A percentile compares a stretch with the other conserved stretches of the same genome.
Conservation (phyloP, 2,888 invertebrate species). For the Melanophora roralis region DNA sequence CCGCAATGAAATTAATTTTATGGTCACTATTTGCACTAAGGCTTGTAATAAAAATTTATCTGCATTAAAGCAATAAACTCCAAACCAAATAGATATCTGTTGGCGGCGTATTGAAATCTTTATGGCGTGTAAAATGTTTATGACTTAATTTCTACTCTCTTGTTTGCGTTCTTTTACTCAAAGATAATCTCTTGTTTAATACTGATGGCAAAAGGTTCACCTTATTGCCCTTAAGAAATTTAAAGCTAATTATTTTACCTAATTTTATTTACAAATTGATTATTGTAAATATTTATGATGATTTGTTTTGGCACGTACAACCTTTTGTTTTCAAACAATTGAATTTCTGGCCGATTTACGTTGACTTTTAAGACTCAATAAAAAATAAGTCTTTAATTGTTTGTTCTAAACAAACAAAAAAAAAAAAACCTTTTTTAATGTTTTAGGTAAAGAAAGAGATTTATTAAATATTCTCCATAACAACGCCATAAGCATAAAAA, state of each 20-base stretch:
- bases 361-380: background rate
- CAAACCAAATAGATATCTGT: background rate
- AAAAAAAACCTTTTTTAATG: no score
- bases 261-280: no score
- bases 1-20: background rate
- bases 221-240: no score
- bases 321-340: background rate
- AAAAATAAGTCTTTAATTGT: background rate
- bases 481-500: no score
- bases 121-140: background rate
- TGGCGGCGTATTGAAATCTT: background rate
- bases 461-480: no score
- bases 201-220: background rate
- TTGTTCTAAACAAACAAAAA: no score
- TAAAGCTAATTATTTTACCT: no score
- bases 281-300: no score
- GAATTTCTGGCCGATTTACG: background rate
- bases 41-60: background rate
- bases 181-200: no score
- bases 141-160: background rate
- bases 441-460: no score
- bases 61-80: background rate
- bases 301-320: no score
- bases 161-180: background rate
- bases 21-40: background rate